These are phyloP conservation scores for Echinometra lucunter DNA, from an alignment of 53 echinoderm and acorn worm species.

Conservation along the genomic window DNA sequence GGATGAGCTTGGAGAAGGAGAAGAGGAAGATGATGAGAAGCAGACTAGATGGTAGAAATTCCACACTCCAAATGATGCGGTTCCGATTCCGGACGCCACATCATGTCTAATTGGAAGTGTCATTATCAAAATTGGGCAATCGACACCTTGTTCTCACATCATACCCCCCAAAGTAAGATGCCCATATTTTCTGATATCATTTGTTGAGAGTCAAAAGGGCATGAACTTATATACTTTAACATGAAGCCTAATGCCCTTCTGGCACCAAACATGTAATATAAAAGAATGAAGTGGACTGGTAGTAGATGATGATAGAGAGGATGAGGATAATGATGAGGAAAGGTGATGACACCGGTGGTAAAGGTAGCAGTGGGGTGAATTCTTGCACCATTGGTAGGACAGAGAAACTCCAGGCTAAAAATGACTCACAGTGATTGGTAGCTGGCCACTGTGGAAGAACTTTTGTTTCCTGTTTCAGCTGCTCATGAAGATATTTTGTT, in stretches of 20 bases:
- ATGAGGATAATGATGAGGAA: conserved; percentile 30
- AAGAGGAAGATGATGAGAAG: too few species aligned
- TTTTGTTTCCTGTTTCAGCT: not conserved
- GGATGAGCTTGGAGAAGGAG: not conserved
- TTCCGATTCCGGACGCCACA: not conserved
- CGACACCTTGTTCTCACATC: conserved; percentile 48
- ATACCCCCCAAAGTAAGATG: conserved; percentile 33
- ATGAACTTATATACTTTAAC: too few species aligned
- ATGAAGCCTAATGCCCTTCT: too few species aligned
- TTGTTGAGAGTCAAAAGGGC: too few species aligned
- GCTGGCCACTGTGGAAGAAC: conserved; percentile 15
- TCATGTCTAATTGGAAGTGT: conserved; percentile 63
- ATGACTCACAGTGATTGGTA: conserved; percentile 62
- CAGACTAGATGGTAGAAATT: conserved; percentile 2
- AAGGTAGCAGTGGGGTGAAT: conserved; percentile 48
- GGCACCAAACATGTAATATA: too few species aligned
- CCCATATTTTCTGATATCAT: not conserved
- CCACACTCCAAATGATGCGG: conserved; percentile 46
- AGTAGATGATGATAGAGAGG: conserved; percentile 31
- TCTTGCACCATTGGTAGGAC: conserved; percentile 37
- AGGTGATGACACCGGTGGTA: conserved; percentile 56
- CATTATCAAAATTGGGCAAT: conserved; percentile 68
- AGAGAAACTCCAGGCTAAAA: conserved; percentile 55
- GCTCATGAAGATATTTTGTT: not conserved
- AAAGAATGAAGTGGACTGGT: conserved; percentile 26